phyloP scores from a whole-genome alignment of 2,888 invertebrate genomes.

The Phortica magna region DNA sequence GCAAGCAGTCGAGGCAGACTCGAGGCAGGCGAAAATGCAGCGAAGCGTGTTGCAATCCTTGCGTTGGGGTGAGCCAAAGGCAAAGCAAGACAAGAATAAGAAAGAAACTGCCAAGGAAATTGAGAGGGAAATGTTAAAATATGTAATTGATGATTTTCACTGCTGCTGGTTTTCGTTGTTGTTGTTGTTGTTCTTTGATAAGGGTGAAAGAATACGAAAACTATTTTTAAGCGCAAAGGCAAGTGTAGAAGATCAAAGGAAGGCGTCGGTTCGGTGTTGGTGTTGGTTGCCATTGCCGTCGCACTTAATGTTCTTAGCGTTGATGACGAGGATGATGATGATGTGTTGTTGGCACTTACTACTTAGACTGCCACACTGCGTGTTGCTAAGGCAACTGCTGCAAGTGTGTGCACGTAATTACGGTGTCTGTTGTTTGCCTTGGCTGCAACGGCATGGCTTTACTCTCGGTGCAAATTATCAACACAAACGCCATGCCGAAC shows the following conservation, averaged over 20 bases:
- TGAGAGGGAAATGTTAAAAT: slow-evolving; percentile 5
- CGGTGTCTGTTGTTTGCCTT: slow-evolving; percentile 27
- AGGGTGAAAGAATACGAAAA: slow-evolving; percentile 18
- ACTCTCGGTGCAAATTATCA: slow-evolving; percentile 5
- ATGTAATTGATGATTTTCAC: slow-evolving; percentile 22
- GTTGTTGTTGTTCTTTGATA: background rate
- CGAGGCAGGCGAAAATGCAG: background rate
- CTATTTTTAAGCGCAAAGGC: slow-evolving; percentile 37
- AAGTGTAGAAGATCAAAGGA: slow-evolving; percentile 29
- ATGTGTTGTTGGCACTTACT: background rate
- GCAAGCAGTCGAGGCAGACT: slow-evolving; percentile 7
- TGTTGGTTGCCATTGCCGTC: background rate
- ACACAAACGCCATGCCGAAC: slow-evolving; percentile 54
- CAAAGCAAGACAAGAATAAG: background rate
- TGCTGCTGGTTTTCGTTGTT: background rate
- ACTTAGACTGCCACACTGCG: background rate
- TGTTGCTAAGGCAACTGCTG: slow-evolving; percentile 11
- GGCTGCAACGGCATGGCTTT: background rate
- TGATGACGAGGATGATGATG: slow-evolving; percentile 6
- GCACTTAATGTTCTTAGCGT: slow-evolving; percentile 25
- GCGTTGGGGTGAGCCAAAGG: background rate
- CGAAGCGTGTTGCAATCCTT: slow-evolving; percentile 25
- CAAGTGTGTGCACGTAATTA: slow-evolving; percentile 38
- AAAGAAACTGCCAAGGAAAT: slow-evolving; percentile 12
- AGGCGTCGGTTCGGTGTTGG: background rate